phyloP scores from a whole-genome alignment of 2,888 invertebrate genomes.

The Agrotis clavis region DNA sequence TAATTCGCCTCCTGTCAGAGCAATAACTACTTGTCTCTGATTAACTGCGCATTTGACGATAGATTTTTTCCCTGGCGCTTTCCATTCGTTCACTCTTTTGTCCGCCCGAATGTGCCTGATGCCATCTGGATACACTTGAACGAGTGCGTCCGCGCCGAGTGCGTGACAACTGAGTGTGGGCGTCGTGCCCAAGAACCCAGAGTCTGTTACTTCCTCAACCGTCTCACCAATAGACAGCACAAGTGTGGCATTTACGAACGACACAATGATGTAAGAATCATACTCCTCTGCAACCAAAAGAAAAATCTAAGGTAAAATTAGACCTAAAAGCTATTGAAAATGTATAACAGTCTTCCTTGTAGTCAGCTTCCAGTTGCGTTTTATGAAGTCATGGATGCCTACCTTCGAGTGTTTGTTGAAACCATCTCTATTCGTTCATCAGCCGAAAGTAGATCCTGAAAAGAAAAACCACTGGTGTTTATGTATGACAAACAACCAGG shows the following conservation, averaged over 20 bases:
- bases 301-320: constrained; percentile 76
- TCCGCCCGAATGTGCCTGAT: constrained; percentile 99
- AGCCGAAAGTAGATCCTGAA: constrained; percentile 92
- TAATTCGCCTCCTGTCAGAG: constrained; percentile 98
- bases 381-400: constrained; percentile 81
- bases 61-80: constrained; percentile 98
- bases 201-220: constrained; percentile 99
- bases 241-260: constrained; percentile 99
- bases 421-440: constrained; percentile 86
- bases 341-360: constrained; percentile 72
- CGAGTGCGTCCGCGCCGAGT: constrained; percentile 98
- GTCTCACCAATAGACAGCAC: constrained; percentile 99
- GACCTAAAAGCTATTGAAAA: constrained; percentile 55
- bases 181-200: constrained; percentile 99
- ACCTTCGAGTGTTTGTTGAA: constrained; percentile 83
- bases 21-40: constrained; percentile 99
- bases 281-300: constrained; percentile 97
- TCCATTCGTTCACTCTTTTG: constrained; percentile 99
- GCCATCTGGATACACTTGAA: constrained; percentile 99
- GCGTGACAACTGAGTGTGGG: constrained; percentile 99
- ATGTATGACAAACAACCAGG: constrained; percentile 93
- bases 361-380: constrained; percentile 77
- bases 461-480: constrained; percentile 98
- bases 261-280: constrained; percentile 99
- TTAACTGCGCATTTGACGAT: constrained; percentile 99